Conservation (phyloP, 2,888 invertebrate genomes). For the Deilephila porcellus region DNA sequence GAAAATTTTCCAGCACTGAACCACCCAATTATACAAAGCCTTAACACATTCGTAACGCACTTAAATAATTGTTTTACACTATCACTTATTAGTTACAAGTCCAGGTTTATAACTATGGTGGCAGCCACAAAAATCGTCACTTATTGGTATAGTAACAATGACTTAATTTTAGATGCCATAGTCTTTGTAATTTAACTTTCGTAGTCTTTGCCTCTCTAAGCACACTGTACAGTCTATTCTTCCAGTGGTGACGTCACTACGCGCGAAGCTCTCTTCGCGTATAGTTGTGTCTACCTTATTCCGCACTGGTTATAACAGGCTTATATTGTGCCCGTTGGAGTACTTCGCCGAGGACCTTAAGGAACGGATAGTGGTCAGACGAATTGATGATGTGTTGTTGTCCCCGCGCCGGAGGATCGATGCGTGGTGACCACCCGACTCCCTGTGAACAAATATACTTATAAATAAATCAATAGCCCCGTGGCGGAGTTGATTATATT, state of each 20-base stretch:
- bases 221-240: constrained; percentile 56
- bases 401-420: constrained; percentile 73
- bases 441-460: constrained; percentile 56
- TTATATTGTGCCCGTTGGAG: constrained; percentile 72
- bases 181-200: constrained; percentile 41
- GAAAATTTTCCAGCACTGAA: neutral
- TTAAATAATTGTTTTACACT: neutral
- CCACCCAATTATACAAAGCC: neutral
- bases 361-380: constrained; percentile 73
- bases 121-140: neutral
- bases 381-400: constrained; percentile 72
- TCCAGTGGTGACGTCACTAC: constrained; percentile 41
- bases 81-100: neutral
- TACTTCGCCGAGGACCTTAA: constrained; percentile 72
- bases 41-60: neutral
- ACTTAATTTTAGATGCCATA: constrained; percentile 34
- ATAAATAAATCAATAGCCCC: neutral
- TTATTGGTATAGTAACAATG: neutral
- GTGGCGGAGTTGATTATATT: no score
- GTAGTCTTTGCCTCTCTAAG: constrained; percentile 50
- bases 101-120: neutral
- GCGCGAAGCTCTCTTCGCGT: constrained; percentile 46
- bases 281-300: constrained; percentile 42
- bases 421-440: constrained; percentile 73
- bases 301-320: constrained; percentile 69